phyloP scores from a whole-genome alignment of 1,140 invertebrate species.

The Belonocnema kinseyi region DNA sequence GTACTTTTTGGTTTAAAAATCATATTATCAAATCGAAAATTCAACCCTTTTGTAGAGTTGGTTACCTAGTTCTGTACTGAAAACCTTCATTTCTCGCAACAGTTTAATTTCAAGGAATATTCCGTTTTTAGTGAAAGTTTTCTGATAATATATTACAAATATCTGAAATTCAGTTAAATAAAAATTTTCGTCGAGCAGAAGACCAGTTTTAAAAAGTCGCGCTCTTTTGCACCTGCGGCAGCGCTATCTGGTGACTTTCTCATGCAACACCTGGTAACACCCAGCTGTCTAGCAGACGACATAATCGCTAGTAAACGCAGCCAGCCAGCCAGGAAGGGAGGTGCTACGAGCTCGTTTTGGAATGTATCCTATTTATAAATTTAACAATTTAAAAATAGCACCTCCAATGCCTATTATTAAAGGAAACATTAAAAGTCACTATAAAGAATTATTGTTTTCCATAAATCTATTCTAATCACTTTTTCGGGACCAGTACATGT shows the following conservation, averaged over 20 bases:
- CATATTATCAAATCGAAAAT: too few relatives aligned
- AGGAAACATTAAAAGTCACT: not conserved
- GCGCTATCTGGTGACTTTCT: not conserved
- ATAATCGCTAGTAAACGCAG: slow-evolving; percentile 28
- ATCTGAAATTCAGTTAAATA: too few relatives aligned
- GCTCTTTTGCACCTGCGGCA: not conserved
- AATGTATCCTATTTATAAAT: slow-evolving; percentile 60
- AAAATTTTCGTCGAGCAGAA: too few relatives aligned
- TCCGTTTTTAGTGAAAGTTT: too few relatives aligned
- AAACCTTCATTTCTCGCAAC: too few relatives aligned
- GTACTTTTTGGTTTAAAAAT: too few relatives aligned
- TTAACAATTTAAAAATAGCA: slow-evolving; percentile 47
- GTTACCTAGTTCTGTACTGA: too few relatives aligned
- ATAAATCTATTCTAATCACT: not conserved
- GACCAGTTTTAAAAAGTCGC: too few relatives aligned
- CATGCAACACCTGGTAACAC: not conserved
- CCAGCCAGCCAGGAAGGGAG: slow-evolving; percentile 48
- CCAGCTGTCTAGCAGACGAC: slow-evolving; percentile 6
- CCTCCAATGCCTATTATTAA: slow-evolving; percentile 27
- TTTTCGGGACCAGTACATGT: not conserved
- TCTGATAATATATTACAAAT: too few relatives aligned
- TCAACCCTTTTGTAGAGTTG: too few relatives aligned
- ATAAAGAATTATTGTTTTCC: slow-evolving; percentile 1
- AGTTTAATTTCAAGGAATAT: too few relatives aligned
- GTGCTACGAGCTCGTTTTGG: slow-evolving; percentile 53